Evolutionary conservation across 2,888 invertebrate genomes (phyloP).

Genomic region (Caenorhabditis angaria): DNA sequence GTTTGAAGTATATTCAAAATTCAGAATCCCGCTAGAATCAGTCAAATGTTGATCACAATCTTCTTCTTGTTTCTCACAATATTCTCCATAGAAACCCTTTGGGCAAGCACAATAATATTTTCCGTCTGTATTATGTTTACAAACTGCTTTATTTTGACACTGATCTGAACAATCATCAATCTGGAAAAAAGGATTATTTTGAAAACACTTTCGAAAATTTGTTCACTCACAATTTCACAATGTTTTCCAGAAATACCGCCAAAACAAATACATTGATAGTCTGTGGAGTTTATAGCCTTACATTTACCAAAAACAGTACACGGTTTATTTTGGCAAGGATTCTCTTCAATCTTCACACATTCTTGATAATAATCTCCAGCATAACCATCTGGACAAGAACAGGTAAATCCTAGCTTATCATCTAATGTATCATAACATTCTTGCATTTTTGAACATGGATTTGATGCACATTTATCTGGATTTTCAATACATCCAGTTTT

Average conservation of each 20-base stretch:
- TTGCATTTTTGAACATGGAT: slow-evolving; percentile 27
- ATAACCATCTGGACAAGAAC: slow-evolving; percentile 53
- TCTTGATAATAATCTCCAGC: slow-evolving; percentile 63
- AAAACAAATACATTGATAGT: slow-evolving; percentile 56
- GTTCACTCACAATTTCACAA: slow-evolving; percentile 48
- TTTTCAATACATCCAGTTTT: slow-evolving; percentile 22
- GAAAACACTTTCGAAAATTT: too few relatives aligned
- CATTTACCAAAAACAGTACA: too few relatives aligned
- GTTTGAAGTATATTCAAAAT: neutral
- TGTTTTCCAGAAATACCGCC: slow-evolving; percentile 47
- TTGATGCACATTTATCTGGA: slow-evolving; percentile 10
- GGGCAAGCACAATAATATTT: slow-evolving; percentile 51
- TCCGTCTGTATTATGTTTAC: neutral
- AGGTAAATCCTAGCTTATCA: slow-evolving; percentile 34
- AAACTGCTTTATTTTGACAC: slow-evolving; percentile 25
- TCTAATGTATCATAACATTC: slow-evolving; percentile 25
- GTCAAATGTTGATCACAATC: neutral
- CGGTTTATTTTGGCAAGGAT: too few relatives aligned
- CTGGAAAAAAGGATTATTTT: too few relatives aligned
- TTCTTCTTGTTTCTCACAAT: slow-evolving; percentile 57
- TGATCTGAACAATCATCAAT: too few relatives aligned
- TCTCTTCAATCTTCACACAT: too few relatives aligned
- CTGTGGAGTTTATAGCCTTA: too few relatives aligned
- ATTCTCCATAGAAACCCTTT: slow-evolving; percentile 55
- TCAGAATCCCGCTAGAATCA: neutral